Conservation (phyloP, 1,140 invertebrate species). For the Halyomorpha halys region DNA sequence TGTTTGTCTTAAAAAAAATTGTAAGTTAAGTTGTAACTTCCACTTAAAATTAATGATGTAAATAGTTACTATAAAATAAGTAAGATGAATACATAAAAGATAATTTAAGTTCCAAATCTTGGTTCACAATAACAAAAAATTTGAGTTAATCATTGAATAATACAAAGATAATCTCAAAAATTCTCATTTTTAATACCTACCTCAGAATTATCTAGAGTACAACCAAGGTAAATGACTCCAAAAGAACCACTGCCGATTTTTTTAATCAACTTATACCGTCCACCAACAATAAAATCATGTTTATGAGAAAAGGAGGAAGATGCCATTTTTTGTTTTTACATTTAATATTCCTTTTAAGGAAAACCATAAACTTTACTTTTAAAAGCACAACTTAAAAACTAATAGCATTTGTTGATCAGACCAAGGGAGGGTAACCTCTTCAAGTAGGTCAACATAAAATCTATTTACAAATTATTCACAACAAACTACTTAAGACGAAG, state of each 20-base stretch:
- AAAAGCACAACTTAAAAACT: slow-evolving; percentile 1
- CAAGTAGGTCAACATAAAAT: not conserved
- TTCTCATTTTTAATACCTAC: slow-evolving; percentile 40
- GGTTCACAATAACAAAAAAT: too few relatives aligned
- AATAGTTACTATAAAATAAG: too few relatives aligned
- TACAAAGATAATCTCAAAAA: too few relatives aligned
- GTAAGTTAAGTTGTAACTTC: too few relatives aligned
- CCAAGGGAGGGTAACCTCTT: slow-evolving; percentile 1
- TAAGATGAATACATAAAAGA: too few relatives aligned
- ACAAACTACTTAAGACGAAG: too few relatives aligned
- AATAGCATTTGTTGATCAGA: not conserved
- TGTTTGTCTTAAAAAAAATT: too few relatives aligned
- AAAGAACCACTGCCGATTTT: slow-evolving; percentile 98
- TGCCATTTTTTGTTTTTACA: slow-evolving; percentile 25
- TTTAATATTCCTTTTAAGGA: not conserved
- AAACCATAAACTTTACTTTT: not conserved
- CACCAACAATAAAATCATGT: slow-evolving; percentile 70
- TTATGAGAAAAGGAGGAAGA: slow-evolving; percentile 32
- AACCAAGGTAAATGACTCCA: slow-evolving; percentile 96
- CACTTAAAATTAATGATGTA: too few relatives aligned
- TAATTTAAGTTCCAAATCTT: too few relatives aligned
- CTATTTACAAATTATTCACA: too few relatives aligned
- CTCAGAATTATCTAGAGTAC: slow-evolving; percentile 93
- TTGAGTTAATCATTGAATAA: too few relatives aligned
- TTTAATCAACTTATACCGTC: slow-evolving; percentile 87